phyloP scores from a whole-genome alignment of 2,113 vertebrate genomes.

The Pavo muticus region DNA sequence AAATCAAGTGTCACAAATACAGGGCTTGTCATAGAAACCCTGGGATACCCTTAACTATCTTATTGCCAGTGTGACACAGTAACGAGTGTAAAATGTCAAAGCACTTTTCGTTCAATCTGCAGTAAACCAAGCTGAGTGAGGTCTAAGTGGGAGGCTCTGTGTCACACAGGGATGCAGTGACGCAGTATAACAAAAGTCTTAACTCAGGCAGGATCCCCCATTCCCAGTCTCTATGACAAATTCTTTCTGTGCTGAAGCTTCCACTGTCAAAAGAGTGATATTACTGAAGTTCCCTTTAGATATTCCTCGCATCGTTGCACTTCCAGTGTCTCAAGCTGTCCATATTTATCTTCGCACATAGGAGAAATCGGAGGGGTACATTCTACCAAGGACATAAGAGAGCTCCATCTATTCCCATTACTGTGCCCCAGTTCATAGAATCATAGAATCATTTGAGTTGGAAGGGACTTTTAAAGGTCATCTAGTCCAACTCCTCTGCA shows the following conservation, averaged over 20 bases:
- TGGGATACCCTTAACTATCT: not conserved
- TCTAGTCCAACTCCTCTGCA: too few relatives aligned
- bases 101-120: not conserved
- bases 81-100: constrained; percentile 7
- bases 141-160: not conserved
- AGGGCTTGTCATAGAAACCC: constrained; percentile 1
- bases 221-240: not conserved
- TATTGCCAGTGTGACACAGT: not conserved
- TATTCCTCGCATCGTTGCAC: not conserved
- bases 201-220: not conserved
- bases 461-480: too few relatives aligned
- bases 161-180: not conserved
- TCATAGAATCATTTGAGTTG: too few relatives aligned
- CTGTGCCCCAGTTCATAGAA: not conserved
- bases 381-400: not conserved
- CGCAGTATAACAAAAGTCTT: not conserved
- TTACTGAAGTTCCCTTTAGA: not conserved
- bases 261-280: not conserved
- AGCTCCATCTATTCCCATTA: not conserved
- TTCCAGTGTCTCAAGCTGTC: not conserved
- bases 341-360: not conserved
- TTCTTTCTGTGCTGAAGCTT: not conserved
- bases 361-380: not conserved
- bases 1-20: constrained; percentile 21
- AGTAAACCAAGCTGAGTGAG: constrained; percentile 11